Evolutionary conservation across 2,113 vertebrate species (phyloP).

Genomic region (Myodes glareolus): DNA sequence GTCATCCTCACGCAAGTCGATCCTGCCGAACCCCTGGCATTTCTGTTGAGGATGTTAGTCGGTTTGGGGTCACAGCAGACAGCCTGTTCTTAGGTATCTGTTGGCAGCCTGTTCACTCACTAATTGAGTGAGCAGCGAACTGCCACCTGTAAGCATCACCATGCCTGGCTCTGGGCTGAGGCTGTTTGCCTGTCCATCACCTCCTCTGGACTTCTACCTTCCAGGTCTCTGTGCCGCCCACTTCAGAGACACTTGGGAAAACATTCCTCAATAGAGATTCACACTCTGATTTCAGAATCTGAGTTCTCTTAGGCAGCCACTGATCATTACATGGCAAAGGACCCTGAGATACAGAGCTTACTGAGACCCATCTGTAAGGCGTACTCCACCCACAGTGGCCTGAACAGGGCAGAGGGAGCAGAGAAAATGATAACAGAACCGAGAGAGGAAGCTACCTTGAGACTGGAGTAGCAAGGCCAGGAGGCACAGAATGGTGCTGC

Average conservation of each 20-base stretch:
- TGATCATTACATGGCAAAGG: background rate
- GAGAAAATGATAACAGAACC: background rate
- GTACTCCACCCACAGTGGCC: background rate
- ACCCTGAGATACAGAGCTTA: background rate
- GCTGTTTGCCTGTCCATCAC: background rate
- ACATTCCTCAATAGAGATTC: background rate
- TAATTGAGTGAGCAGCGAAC: background rate
- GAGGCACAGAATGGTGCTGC: background rate
- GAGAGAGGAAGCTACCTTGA: no score
- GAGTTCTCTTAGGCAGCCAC: background rate
- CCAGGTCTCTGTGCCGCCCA: no score
- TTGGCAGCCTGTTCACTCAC: background rate
- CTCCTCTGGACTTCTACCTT: background rate
- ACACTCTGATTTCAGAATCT: background rate
- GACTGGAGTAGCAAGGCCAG: no score
- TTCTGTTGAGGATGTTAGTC: background rate
- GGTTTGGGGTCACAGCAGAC: background rate
- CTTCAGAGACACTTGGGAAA: background rate
- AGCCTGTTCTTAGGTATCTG: background rate
- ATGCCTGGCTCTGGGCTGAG: background rate
- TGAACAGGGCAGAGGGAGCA: background rate
- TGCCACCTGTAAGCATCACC: background rate
- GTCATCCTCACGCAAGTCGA: background rate
- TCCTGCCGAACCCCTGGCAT: background rate
- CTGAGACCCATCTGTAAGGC: no score